These are phyloP conservation scores for Neuroterus valhalla DNA, from an alignment of 1,140 invertebrate species.

Conservation along the genomic window DNA sequence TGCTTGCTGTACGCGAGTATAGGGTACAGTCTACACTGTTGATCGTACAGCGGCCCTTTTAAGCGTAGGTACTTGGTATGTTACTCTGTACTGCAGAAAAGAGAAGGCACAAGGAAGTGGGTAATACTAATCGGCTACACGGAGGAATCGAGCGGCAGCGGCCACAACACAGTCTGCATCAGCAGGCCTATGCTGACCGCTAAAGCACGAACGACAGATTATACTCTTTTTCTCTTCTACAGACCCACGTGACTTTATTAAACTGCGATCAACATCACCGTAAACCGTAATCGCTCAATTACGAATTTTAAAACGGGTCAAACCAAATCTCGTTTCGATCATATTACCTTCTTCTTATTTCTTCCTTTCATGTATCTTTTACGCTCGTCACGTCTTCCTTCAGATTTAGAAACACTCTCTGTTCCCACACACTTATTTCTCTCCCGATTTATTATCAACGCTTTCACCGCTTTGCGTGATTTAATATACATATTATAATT, in stretches of 20 bases:
- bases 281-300: conserved; percentile 29
- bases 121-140: conserved; percentile 58
- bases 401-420: too few species aligned
- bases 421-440: too few species aligned
- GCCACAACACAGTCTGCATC: background rate
- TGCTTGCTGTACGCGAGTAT: conserved; percentile 33
- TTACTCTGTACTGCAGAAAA: conserved; percentile 26
- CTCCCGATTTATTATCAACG: too few species aligned
- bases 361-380: background rate
- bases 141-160: conserved; percentile 52
- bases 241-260: conserved; percentile 26
- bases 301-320: conserved; percentile 21
- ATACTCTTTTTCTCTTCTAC: conserved; percentile 21
- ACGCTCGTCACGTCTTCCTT: background rate
- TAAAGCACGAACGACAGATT: conserved; percentile 25
- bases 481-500: too few species aligned
- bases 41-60: conserved; percentile 35
- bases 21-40: conserved; percentile 38
- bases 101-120: conserved; percentile 53
- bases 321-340: conserved; percentile 1
- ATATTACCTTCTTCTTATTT: background rate
- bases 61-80: conserved; percentile 8
- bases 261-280: conserved; percentile 25
- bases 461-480: too few species aligned
- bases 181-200: conserved; percentile 33